Evolutionary conservation across 2,888 invertebrate genomes (phyloP), one percentile per base, ranked within the genome.

Genomic region (Ophion ellenae): DNA sequence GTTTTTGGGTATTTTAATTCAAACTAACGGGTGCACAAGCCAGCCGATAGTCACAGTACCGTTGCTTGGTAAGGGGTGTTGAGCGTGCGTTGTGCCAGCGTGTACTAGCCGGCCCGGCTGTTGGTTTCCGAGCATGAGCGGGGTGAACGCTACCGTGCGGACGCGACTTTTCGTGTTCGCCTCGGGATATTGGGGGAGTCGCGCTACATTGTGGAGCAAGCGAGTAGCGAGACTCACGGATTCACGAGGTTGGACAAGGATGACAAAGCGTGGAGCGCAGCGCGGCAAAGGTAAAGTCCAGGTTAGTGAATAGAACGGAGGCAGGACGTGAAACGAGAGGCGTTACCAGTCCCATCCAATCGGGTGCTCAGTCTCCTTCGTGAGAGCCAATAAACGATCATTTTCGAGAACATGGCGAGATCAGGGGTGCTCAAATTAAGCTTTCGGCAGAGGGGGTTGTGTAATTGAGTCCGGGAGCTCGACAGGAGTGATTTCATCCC

Each of bases 401-500:
- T 85, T 85, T 83, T 85, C 87, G 86, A 87, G 91, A 93, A 93
- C 92, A 93, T 93, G 93, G 93, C 93, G 93, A 93, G 91, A 59
- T 75, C 93, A 93, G 93, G 83, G 93, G 92, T 92, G 88, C 93
- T 93, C 93, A 93, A 91, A 83, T 81, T 67, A 40, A 59, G 36
- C 36, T 63, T 69, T 67, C 59, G 28, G 28, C 53, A 57, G 79
- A 40, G 78, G 76, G 85, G 86, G 75, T 71, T 80, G 84, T 84
- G 78, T 83, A 86, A 86, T 86, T 81, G 86, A 86, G 86, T 83
- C 83, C 81, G 80, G 83, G 81, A 86, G 86, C 86, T 61, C 74
- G 73, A 81, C 81, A 71, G 75, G 81, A 83, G 80, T 86, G 73
- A 86, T 86, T 86, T 86, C 59, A 57, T 69, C 63, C 47, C 76